Base-by-base conservation (phyloP, 2,113 vertebrate genomes). In the Morone saxatilis region DNA sequence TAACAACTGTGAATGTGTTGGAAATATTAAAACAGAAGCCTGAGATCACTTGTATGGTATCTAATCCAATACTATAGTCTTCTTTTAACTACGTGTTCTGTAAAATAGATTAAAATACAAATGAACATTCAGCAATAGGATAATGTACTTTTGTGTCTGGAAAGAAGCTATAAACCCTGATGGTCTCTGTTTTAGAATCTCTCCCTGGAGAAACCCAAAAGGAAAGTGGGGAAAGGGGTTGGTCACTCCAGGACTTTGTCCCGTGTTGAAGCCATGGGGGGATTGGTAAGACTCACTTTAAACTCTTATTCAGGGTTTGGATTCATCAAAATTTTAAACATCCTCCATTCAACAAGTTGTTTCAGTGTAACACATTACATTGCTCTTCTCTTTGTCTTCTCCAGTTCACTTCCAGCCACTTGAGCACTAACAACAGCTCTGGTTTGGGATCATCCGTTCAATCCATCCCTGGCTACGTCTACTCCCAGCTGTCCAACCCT, bases 381-480 rank as follows among this genome's bases (percentile, higher is more conserved):
- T 43, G 47, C 5, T 40, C 2, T 20, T 22, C 53, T 13, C 12
- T 75, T 51, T 16, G 19, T 45, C 38, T 12, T 14, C 11, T 47
- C 7, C 59, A 95, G 94, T 86, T 94, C 43, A 88, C 89, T 0
- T 90, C 90, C 25, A 93, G 78, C 66, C 88, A 95, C 40, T 80
- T 96, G 51, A 89, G 86, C 38, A 84, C 71, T 19, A 87, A 48
- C 45, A 16, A 47, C 54, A 68, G 38, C 22, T 67, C 88, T 6
- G 78, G 67, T 12, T 0, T 85, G 66, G 95, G 94, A 0, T 70
- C 93, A 38, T 98, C 97, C 0, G 96, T 97, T 20, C 96, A 96
- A 89, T 98, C 98, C 88, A 96, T 98, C 45, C 98, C 97, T 0
- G 96, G 96, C 22, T 96, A 97, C 63, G 94, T 98, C 76, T 97